Evolutionary conservation across 2,113 vertebrate species (phyloP), one percentile per base, ranked within the genome.

Genomic region (Perognathus longimembris): DNA sequence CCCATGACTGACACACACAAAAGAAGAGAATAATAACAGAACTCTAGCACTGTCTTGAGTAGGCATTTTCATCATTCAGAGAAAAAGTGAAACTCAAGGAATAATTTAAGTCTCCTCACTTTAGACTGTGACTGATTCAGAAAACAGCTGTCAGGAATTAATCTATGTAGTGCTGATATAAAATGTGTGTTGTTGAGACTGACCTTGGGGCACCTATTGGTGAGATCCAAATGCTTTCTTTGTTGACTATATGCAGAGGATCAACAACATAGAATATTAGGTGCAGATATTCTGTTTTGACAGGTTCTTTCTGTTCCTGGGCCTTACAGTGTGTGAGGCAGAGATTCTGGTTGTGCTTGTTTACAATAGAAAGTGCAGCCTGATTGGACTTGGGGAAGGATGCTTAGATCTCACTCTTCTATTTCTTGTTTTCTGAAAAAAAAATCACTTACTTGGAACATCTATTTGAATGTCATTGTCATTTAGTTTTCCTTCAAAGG

Each of bases 401-500:
- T 75, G 90, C 74, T 84, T 71, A 54, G 8, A 67, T 22, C 42
- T n/a, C 18, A 1, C 20, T 84, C 54, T 34, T 1, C 67, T 94
- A 32, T 82, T 78, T 82, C 36, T 85, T 90, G 26, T 90, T 91
- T 57, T 34, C 17, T 81, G 69, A 88, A 88, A 40, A 34, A 61
- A 64, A 81, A 30, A 95, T 26, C 32, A 26, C 57, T 82, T 84
- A 64, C 84, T 92, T 76, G 69, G 85, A 71, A 59, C 28, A 63
- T 77, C 12, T 74, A 63, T 90, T 73, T 73, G 84, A 79, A 92
- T 87, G 81, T 38, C 77, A 54, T 69, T 80, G 70, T 88, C 83
- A 28, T 80, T 88, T 88, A 66, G 42, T 85, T 92, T 82, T 85
- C 82, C 34, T 77, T 94, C 69, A 88, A 64, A 85, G 42, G 86